phyloP scores from a whole-genome alignment of 2,797 vertebrate genomes.

The Sebastolobus altivelis region DNA sequence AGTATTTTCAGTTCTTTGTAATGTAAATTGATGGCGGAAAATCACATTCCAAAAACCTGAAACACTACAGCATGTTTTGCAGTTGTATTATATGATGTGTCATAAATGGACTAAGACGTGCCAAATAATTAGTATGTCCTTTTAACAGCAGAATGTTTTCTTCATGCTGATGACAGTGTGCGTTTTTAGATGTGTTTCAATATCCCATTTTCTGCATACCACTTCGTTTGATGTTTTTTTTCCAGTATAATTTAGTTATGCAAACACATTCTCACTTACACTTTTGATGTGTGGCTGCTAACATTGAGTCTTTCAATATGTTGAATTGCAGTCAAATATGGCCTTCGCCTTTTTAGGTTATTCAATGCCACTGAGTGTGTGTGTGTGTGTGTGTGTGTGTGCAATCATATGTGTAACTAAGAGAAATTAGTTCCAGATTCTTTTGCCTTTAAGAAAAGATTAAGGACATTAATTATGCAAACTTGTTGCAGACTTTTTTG shows the following conservation, averaged over 20 bases:
- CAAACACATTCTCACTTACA: slow-evolving; percentile 35
- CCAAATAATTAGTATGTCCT: not conserved
- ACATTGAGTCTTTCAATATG: slow-evolving; percentile 30
- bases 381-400: not conserved
- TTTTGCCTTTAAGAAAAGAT: slow-evolving; percentile 1
- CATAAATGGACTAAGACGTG: not conserved
- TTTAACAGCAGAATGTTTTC: not conserved
- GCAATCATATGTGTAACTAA: not conserved
- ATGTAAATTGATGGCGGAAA: not conserved
- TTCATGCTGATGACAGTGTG: not conserved
- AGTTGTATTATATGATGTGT: not conserved
- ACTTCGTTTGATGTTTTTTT: slow-evolving; percentile 38
- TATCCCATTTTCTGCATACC: slow-evolving; percentile 27
- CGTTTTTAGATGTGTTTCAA: slow-evolving; percentile 23
- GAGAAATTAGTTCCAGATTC: not conserved
- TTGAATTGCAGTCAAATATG: slow-evolving; percentile 15
- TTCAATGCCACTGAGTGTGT: not conserved
- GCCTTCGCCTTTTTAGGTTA: not conserved
- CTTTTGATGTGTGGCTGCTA: slow-evolving; percentile 25
- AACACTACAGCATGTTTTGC: not conserved
- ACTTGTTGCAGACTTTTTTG: not conserved
- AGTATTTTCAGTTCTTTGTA: not conserved
- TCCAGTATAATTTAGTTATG: slow-evolving; percentile 32
- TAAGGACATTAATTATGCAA: not conserved
- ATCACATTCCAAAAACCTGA: not conserved